Base-by-base conservation (phyloP, 1,140 invertebrate species). In the Drosophila pseudoobscura region DNA sequence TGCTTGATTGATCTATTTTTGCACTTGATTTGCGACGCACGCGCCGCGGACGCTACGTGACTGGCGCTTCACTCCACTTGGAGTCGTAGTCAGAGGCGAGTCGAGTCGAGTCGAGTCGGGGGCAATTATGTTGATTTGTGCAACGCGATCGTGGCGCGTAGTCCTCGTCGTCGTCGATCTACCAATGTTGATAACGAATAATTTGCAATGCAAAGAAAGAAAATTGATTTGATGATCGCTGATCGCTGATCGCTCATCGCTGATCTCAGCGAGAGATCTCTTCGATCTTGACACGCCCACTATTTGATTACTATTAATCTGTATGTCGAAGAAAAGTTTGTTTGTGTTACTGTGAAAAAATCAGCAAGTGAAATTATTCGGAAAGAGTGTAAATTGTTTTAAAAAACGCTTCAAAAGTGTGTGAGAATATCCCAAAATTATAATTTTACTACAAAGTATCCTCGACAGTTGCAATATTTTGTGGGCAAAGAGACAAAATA, bases 1-100 rank as follows among this genome's bases (percentile, higher is more conserved):
- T 83, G 79, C 83, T 88, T 88, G 83, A 88, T 88, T 88, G 83
- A 88, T 88, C 83, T 88, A 88, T 88, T 88, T 89, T 88, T 88
- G 83, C 83, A 88, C 83, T 88, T 88, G 83, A 88, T 88, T 88
- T 88, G 83, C 83, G 78, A 88, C 83, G 83, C 83, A 88, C 83
- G 83, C 83, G 83, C 84, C 83, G 68, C 54, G 44, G 55, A 62
- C 65, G 66, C 78, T 76, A 87, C 82, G 83, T 87, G 82, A 85
- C 82, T 87, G 82, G 82, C 82, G 82, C 82, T 85, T 51, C 63
- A 69, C 55, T 72, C 60, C 59, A 60, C 62, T 66, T 69, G 43
- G 53, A 76, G 52, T 56, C 49, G 55, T n/a, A 66, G 50, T 75
- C 44, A 46, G n/a, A 51, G 65, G 3, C 4, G 15, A 29, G 31